A percentile compares a stretch with the other conserved stretches of the same genome.
phyloP scores from a whole-genome alignment of 2,797 vertebrate genomes.

The Parauchenoglanis ngamensis region DNA sequence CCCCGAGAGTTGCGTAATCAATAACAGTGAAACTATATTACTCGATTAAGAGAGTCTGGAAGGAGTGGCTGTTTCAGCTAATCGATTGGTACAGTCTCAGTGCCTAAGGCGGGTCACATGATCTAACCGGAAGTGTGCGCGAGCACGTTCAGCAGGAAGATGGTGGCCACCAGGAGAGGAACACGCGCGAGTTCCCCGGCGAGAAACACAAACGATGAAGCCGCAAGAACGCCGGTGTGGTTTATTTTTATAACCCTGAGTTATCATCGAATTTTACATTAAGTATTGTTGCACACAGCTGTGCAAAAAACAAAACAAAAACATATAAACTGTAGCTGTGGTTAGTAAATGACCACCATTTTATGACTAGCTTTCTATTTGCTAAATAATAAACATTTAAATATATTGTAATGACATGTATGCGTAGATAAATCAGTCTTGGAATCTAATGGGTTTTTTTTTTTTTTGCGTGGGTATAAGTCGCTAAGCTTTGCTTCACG shows the following conservation, averaged over 20 bases:
- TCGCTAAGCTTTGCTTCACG: background rate
- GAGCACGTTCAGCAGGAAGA: slow-evolving; percentile 62
- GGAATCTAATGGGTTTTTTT: background rate
- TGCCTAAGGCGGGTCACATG: background rate
- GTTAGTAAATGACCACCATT: background rate
- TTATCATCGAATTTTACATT: too few relatives aligned
- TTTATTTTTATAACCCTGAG: background rate
- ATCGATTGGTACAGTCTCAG: slow-evolving; percentile 50
- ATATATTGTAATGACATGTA: background rate
- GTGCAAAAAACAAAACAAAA: background rate
- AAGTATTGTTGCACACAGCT: background rate
- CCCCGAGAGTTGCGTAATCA: too few relatives aligned
- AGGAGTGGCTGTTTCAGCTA: background rate
- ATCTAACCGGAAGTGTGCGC: slow-evolving; percentile 59
- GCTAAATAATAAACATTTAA: background rate
- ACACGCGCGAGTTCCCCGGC: slow-evolving; percentile 56
- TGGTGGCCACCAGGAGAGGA: slow-evolving; percentile 80
- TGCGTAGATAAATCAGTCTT: background rate
- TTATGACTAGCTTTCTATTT: background rate
- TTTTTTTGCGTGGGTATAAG: background rate
- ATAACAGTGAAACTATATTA: too few relatives aligned
- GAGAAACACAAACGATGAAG: slow-evolving; percentile 47
- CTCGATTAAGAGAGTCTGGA: background rate
- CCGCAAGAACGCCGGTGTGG: slow-evolving; percentile 60
- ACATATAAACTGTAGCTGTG: too few relatives aligned